Evolutionary conservation across 2,797 vertebrate genomes (phyloP).

Genomic region (Rhinella marina): DNA sequence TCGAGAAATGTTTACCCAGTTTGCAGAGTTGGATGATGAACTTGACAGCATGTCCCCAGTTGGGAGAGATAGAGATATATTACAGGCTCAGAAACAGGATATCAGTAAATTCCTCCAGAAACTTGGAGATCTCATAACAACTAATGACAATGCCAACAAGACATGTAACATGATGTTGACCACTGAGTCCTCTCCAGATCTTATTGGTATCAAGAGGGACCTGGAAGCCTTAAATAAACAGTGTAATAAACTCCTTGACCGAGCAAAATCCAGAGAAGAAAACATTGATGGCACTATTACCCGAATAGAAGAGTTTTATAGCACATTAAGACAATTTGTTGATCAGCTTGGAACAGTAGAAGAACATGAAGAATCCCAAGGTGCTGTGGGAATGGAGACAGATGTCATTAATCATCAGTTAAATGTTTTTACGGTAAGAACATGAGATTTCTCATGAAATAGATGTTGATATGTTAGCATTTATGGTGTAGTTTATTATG

Average conservation of each 20-base stretch:
- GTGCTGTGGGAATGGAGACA: conserved; percentile 92
- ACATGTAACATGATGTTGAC: conserved; percentile 92
- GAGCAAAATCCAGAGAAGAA: conserved; percentile 84
- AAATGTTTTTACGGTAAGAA: conserved; percentile 89
- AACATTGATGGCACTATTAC: conserved; percentile 80
- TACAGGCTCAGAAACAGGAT: conserved; percentile 80
- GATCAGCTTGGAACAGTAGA: conserved; percentile 77
- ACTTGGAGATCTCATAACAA: conserved; percentile 84
- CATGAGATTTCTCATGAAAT: background rate
- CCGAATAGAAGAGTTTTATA: conserved; percentile 85
- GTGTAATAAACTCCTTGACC: conserved; percentile 91
- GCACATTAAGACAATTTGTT: conserved; percentile 78
- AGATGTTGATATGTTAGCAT: background rate
- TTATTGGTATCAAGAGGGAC: conserved; percentile 91
- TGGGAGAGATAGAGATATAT: conserved; percentile 78
- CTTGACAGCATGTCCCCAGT: conserved; percentile 91
- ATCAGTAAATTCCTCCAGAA: conserved; percentile 84
- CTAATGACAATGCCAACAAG: conserved; percentile 84
- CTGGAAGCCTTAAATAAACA: conserved; percentile 93
- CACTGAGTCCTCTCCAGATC: conserved; percentile 89
- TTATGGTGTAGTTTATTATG: too few relatives aligned
- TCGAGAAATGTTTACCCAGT: conserved; percentile 92
- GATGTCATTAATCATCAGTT: conserved; percentile 94
- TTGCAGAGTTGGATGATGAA: conserved; percentile 95
- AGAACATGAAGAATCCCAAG: conserved; percentile 90